A percentile compares a stretch with the other conserved stretches of the same genome.
These are phyloP conservation scores for Drosophila kambysellisi DNA, from an alignment of 2,888 invertebrate species.

Conservation along the genomic window DNA sequence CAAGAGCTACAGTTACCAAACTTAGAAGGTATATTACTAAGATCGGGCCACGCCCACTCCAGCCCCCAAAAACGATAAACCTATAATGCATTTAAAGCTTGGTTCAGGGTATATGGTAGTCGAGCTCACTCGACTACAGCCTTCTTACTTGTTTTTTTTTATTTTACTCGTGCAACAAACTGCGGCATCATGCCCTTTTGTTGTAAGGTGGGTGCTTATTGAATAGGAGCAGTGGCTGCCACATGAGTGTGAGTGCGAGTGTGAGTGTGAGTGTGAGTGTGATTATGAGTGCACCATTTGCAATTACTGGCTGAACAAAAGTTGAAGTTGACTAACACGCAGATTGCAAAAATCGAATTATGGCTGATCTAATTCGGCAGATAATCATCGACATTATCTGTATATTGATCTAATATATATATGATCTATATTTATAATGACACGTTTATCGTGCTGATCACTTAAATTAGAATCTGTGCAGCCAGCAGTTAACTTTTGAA, in stretches of 20 bases:
- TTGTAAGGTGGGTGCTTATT: slow-evolving; percentile 64
- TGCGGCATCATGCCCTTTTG: slow-evolving; percentile 82
- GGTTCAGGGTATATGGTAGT: too few species aligned
- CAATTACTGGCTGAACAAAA: slow-evolving; percentile 58
- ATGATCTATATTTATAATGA: slow-evolving; percentile 17
- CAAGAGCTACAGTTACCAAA: too few species aligned
- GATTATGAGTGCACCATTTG: slow-evolving; percentile 34
- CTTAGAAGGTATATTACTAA: too few species aligned
- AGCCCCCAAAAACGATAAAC: too few species aligned
- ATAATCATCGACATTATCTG: background rate
- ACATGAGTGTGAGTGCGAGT: slow-evolving; percentile 21
- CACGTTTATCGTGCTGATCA: slow-evolving; percentile 44
- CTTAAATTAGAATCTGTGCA: slow-evolving; percentile 18
- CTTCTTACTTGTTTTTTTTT: too few species aligned
- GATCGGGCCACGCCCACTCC: too few species aligned
- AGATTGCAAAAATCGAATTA: slow-evolving; percentile 66
- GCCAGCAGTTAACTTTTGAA: slow-evolving; percentile 29
- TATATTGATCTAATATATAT: slow-evolving; percentile 1
- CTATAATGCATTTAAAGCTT: too few species aligned
- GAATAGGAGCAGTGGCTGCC: slow-evolving; percentile 41
- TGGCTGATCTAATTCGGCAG: slow-evolving; percentile 43
- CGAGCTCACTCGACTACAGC: too few species aligned
- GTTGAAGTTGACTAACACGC: slow-evolving; percentile 57
- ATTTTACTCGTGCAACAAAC: slow-evolving; percentile 53
- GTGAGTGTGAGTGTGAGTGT: slow-evolving; percentile 20